Base-by-base conservation (phyloP, 2,888 invertebrate species). In the Pandemis corylana region DNA sequence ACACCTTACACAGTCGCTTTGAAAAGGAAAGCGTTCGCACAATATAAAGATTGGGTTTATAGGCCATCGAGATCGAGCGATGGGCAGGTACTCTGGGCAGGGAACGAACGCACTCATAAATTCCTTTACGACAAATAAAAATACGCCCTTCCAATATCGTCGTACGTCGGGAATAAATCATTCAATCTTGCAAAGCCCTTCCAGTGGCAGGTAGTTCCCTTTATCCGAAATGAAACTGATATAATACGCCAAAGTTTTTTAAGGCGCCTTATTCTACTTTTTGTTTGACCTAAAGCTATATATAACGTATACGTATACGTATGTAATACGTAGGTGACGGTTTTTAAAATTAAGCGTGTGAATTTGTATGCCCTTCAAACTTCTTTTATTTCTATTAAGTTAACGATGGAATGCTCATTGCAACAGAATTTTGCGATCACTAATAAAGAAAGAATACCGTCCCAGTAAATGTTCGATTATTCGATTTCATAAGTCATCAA, bases 111-210 rank as follows among this genome's bases (percentile, higher is more conserved):
- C 78, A 81, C 87, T 87, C 89, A 89, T 92, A 93, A 91, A 92
- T 87, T 88, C 85, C 87, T 91, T 91, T 91, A 93, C 90, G 92
- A 90, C 89, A 88, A 89, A 91, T 91, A 92, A 92, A 90, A 92
- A 88, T 87, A 87, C 86, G 85, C 83, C 85, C 81, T 83, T 81
- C 84, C 78, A 83, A 81, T 83, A 80, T 80, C 83, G 84, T 84
- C 83, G 82, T 81, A 80, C 80, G 79, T 81, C 78, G 80, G 72
- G 81, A 85, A 90, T 91, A 91, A 90, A 92, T 92, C 90, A 91
- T 90, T 91, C 90, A 90, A 91, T 91, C 87, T 85, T 82, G 80
- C 63, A 62, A 63, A 51, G 65, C 74, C 69, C 69, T 74, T 53
- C 69, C 51, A 67, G 10, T 9, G 74, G 66, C 75, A 82, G 84